Conservation (phyloP, 1,140 invertebrate species). For the Musca vetustissima region DNA sequence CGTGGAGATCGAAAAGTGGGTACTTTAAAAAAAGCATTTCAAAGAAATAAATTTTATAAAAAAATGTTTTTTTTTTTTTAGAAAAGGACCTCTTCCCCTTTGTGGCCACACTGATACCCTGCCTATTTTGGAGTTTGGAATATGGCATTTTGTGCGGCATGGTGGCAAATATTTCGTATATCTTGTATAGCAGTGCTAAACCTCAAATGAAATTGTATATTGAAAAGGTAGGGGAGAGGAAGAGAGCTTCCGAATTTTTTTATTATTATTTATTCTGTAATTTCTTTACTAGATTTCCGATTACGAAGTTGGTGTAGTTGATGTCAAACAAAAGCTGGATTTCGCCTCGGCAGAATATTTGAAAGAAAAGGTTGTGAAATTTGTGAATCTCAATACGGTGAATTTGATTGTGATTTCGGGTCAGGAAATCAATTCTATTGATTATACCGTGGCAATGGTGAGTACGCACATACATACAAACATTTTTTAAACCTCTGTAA, state of each 20-base stretch:
- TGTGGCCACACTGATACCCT: slow-evolving; percentile 70
- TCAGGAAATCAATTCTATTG: slow-evolving; percentile 62
- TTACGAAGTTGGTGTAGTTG: slow-evolving; percentile 35
- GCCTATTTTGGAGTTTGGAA: slow-evolving; percentile 76
- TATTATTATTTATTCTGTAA: too few relatives aligned
- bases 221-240: slow-evolving; percentile 57
- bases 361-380: slow-evolving; percentile 40
- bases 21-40: too few relatives aligned
- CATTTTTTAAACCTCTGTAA: background rate
- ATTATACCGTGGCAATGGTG: slow-evolving; percentile 67
- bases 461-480: slow-evolving; percentile 21
- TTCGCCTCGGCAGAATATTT: slow-evolving; percentile 51
- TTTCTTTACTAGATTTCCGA: slow-evolving; percentile 32
- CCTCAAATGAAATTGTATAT: slow-evolving; percentile 67
- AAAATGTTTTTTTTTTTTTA: slow-evolving; percentile 45
- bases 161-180: slow-evolving; percentile 71
- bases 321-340: slow-evolving; percentile 47
- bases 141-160: slow-evolving; percentile 82
- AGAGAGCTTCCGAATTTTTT: background rate
- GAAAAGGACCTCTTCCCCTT: slow-evolving; percentile 79
- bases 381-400: slow-evolving; percentile 34
- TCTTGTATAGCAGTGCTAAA: slow-evolving; percentile 78
- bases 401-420: slow-evolving; percentile 64
- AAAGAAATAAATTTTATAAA: background rate
- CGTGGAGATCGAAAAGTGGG: slow-evolving; percentile 85